phyloP scores from a whole-genome alignment of 2,888 invertebrate species.

The Pseudococcus viburni region DNA sequence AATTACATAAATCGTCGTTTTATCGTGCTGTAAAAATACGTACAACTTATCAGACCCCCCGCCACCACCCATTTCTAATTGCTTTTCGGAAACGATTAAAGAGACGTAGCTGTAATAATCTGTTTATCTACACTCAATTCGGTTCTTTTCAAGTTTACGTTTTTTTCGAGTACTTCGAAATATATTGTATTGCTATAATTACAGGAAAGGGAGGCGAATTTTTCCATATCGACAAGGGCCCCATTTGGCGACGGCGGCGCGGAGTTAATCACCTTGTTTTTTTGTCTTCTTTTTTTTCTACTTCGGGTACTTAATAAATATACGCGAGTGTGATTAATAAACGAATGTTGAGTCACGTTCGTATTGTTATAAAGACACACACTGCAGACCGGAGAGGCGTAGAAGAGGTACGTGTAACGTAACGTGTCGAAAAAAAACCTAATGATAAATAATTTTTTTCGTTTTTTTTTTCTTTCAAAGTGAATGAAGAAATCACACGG shows the following conservation, averaged over 20 bases:
- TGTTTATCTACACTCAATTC: slow-evolving; percentile 5
- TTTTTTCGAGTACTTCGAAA: not conserved
- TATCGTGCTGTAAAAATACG: no score
- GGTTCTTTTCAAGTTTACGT: slow-evolving; percentile 12
- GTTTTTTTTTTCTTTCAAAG: not conserved
- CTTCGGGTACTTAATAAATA: slow-evolving; percentile 12
- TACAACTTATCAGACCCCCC: no score
- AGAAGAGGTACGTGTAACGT: slow-evolving; percentile 30
- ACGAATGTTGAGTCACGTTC: slow-evolving; percentile 56
- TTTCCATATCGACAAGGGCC: slow-evolving; percentile 12
- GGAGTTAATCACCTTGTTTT: slow-evolving; percentile 23
- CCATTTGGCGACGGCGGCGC: not conserved
- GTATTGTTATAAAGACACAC: not conserved
- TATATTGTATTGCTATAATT: slow-evolving; percentile 7
- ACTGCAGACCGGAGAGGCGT: not conserved
- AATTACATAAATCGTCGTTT: no score
- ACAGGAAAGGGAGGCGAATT: slow-evolving; percentile 24
- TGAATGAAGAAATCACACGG: slow-evolving; percentile 15
- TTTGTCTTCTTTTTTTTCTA: not conserved
- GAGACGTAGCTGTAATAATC: not conserved
- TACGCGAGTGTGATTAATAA: slow-evolving; percentile 44
- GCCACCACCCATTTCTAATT: not conserved
- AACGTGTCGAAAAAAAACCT: slow-evolving; percentile 45
- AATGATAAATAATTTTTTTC: slow-evolving; percentile 54
- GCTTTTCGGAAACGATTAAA: slow-evolving; percentile 28